Conservation (phyloP, 2,797 vertebrate genomes). For the Mycteria americana region DNA sequence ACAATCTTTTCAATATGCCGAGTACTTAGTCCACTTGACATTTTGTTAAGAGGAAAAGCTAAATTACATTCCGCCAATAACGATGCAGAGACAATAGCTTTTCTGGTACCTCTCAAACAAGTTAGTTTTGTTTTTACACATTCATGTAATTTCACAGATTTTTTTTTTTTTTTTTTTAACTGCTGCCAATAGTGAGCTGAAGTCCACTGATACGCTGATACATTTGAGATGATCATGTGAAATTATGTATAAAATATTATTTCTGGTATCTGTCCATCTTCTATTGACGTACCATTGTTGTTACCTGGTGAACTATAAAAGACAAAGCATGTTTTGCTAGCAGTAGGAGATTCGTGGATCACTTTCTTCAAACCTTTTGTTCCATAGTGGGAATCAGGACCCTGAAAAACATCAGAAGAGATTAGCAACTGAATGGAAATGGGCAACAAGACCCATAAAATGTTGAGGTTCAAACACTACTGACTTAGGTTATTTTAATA, state of each 20-base stretch:
- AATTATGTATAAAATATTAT: conserved; percentile 96
- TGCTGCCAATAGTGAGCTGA: conserved; percentile 15
- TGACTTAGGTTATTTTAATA: not conserved
- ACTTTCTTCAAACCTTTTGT: conserved; percentile 96
- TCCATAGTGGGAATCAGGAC: conserved; percentile 96
- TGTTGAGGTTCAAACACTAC: not conserved
- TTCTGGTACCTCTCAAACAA: conserved; percentile 50
- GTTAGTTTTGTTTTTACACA: conserved; percentile 34
- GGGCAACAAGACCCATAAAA: not conserved
- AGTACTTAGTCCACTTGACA: not conserved
- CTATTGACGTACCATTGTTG: conserved; percentile 97
- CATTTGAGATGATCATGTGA: not conserved
- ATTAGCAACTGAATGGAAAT: not conserved
- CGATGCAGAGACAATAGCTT: conserved; percentile 15
- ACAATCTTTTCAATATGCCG: conserved; percentile 27
- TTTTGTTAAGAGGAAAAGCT: conserved; percentile 41
- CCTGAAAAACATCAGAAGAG: conserved; percentile 73
- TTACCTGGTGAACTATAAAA: conserved; percentile 97
- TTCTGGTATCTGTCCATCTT: conserved; percentile 98
- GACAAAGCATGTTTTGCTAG: conserved; percentile 95
- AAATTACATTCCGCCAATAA: not conserved
- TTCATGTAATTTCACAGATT: conserved; percentile 43
- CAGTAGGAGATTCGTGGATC: conserved; percentile 88
- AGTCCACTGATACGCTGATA: not conserved
- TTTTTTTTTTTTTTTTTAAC: conserved; percentile 44